These are phyloP conservation scores for Rhinatrema bivittatum DNA, from an alignment of 2,797 vertebrate species.

Conservation along the genomic window DNA sequence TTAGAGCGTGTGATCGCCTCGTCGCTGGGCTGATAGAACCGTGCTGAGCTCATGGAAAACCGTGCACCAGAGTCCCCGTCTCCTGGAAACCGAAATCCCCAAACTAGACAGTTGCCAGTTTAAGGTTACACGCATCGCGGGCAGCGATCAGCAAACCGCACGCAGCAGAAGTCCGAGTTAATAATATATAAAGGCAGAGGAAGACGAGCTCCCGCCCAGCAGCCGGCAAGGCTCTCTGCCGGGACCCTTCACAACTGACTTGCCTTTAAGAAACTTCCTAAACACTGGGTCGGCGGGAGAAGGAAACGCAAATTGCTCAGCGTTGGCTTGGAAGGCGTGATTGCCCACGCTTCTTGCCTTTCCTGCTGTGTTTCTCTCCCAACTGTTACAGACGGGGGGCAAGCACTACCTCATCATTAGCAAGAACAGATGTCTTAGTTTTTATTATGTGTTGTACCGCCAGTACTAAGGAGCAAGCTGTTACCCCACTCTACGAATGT, in stretches of 20 bases:
- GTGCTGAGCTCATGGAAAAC: conserved; percentile 18
- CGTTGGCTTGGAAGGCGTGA: neutral
- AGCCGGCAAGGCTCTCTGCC: too few species aligned
- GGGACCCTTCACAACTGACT: neutral
- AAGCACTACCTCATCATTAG: too few species aligned
- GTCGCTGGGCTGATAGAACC: too few species aligned
- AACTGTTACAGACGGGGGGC: too few species aligned
- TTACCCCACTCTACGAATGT: too few species aligned
- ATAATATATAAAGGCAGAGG: conserved; percentile 44
- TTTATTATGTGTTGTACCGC: too few species aligned
- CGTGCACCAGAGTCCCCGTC: conserved; percentile 8
- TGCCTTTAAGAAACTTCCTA: conserved; percentile 1
- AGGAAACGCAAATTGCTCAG: neutral
- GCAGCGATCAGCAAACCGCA: conserved; percentile 33
- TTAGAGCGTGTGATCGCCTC: too few species aligned
- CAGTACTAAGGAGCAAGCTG: too few species aligned
- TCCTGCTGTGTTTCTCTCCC: too few species aligned
- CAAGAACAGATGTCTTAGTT: too few species aligned
- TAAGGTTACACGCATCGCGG: conserved; percentile 39
- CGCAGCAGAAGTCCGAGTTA: conserved; percentile 41
- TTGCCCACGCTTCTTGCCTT: too few species aligned
- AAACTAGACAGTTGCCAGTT: conserved; percentile 25
- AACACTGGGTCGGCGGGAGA: neutral
- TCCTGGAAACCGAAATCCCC: conserved; percentile 30
- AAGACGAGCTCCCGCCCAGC: conserved; percentile 6